These are phyloP conservation scores for Pelecanus crispus DNA, from an alignment of 2,113 vertebrate species.

Conservation along the genomic window DNA sequence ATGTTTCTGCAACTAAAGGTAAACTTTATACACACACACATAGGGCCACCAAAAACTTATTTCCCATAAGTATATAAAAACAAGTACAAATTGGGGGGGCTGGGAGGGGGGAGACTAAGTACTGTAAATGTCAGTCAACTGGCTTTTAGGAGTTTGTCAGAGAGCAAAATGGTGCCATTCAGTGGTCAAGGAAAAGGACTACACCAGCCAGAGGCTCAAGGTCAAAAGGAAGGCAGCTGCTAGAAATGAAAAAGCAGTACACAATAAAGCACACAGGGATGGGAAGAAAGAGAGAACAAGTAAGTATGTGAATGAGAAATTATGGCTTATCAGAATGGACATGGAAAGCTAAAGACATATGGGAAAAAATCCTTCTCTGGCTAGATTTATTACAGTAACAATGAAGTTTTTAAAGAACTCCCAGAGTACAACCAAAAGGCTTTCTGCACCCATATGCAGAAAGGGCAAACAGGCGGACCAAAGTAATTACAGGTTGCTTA, in stretches of 20 bases:
- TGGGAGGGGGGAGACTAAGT: background rate
- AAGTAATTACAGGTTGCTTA: background rate
- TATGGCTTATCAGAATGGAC: background rate
- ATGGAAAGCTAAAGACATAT: background rate
- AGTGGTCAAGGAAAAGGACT: background rate
- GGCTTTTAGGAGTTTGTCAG: background rate
- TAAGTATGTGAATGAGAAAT: background rate
- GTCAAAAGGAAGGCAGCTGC: background rate
- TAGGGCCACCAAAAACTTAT: background rate
- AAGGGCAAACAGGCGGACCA: background rate
- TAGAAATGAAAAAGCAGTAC: background rate
- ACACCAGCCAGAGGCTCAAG: background rate
- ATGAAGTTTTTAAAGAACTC: background rate
- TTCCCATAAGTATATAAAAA: background rate
- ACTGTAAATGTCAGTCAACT: background rate
- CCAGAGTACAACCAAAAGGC: background rate
- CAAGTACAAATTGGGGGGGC: background rate
- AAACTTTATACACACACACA: background rate
- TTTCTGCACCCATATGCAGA: background rate
- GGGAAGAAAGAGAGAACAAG: background rate
- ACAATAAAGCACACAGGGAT: background rate
- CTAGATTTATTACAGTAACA: background rate
- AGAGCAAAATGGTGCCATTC: background rate
- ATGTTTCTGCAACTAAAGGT: background rate
- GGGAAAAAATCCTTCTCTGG: background rate